Percentiles rank a stretch among this genome's conserved stretches.
Evolutionary conservation across 2,113 vertebrate species (phyloP).

Genomic region (Ageneiosus marmoratus): DNA sequence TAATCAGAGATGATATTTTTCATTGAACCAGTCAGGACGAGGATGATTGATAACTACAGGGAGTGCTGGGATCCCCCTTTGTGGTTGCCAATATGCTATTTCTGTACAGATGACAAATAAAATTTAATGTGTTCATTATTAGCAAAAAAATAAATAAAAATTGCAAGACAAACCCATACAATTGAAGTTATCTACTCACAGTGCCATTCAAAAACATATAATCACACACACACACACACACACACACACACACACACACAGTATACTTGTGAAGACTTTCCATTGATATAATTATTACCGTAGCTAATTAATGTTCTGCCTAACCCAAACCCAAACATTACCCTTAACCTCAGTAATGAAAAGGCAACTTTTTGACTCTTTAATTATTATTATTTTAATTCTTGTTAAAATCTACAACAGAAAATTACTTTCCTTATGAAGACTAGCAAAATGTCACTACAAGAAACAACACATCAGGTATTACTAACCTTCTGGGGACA

Average conservation of each 20-base stretch:
- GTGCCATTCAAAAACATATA: neutral
- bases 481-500: too few relatives aligned
- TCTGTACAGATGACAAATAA: constrained; percentile 8
- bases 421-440: too few relatives aligned
- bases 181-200: constrained; percentile 31
- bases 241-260: constrained; percentile 6
- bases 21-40: neutral
- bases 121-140: constrained; percentile 20
- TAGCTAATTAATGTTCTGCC: too few relatives aligned
- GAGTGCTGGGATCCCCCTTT: neutral
- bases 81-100: neutral
- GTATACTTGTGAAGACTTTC: neutral
- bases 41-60: neutral
- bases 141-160: neutral
- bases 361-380: too few relatives aligned
- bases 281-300: too few relatives aligned
- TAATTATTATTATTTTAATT: too few relatives aligned
- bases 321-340: too few relatives aligned
- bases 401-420: too few relatives aligned
- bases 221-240: constrained; percentile 13
- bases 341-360: too few relatives aligned
- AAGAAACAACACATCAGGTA: too few relatives aligned
- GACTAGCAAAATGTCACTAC: too few relatives aligned
- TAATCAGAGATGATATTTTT: constrained; percentile 10
- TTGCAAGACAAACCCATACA: neutral